Evolutionary conservation across 2,797 vertebrate species (phyloP).

Genomic region (Chaetophractus vellerosus): DNA sequence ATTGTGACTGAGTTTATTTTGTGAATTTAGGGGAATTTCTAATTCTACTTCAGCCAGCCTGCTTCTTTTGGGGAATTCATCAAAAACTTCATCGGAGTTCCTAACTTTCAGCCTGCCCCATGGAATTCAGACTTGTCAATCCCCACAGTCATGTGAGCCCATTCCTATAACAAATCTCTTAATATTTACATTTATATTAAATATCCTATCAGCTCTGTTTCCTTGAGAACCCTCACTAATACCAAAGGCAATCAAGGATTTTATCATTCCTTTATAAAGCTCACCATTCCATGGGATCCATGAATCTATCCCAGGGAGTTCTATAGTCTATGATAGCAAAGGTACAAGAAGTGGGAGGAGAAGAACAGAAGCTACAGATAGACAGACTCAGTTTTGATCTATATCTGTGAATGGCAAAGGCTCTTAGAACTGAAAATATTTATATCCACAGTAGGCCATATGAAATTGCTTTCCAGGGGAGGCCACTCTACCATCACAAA

Average conservation of each 20-base stretch:
- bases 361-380: neutral
- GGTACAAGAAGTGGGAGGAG: neutral
- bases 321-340: neutral
- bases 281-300: neutral
- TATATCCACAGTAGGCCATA: neutral
- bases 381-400: neutral
- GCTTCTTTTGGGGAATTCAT: too few species aligned
- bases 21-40: too few species aligned
- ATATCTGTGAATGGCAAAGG: neutral
- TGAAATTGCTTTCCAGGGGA: neutral
- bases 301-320: neutral
- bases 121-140: too few species aligned
- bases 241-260: neutral
- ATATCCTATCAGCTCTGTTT: too few species aligned
- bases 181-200: too few species aligned
- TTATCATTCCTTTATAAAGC: conserved; percentile 18
- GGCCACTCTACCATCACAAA: neutral
- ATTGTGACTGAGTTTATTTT: too few species aligned
- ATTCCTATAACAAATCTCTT: too few species aligned
- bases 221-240: too few species aligned
- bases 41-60: too few species aligned
- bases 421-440: conserved; percentile 16
- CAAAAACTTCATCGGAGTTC: too few species aligned
- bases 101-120: too few species aligned
- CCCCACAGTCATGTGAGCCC: too few species aligned